phyloP scores from a whole-genome alignment of 92 coral and sea anemone species.

The Blastomussa wellsi region DNA sequence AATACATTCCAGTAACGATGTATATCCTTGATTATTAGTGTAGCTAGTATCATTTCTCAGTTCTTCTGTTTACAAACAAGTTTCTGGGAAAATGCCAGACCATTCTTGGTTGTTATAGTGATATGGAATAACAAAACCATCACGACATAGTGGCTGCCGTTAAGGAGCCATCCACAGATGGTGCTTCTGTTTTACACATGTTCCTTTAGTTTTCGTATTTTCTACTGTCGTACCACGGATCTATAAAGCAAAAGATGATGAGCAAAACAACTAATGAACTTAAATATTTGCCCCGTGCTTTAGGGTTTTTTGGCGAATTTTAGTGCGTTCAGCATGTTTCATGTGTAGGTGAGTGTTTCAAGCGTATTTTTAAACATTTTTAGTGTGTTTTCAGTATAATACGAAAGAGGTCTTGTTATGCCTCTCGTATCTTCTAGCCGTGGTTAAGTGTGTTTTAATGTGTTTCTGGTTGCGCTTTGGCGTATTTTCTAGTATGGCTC shows the following conservation, averaged over 20 bases:
- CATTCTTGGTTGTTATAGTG: background rate
- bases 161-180: background rate
- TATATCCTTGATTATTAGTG: background rate
- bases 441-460: no score
- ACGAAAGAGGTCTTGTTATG: no score
- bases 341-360: no score
- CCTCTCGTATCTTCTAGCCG: no score
- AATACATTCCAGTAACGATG: background rate
- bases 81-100: background rate
- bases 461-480: no score
- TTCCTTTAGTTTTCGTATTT: background rate
- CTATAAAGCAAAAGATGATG: constrained; percentile 2
- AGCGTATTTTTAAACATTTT: no score
- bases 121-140: background rate
- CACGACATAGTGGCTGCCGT: background rate
- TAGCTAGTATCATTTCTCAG: background rate
- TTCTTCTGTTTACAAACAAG: background rate
- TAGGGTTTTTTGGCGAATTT: no score
- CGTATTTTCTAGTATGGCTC: no score
- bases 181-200: background rate
- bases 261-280: no score
- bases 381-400: no score
- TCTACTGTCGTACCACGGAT: background rate
- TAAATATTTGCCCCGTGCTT: no score
- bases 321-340: no score